phyloP scores from a whole-genome alignment of 53 echinoderm and acorn worm species.

The Arbacia lixula region DNA sequence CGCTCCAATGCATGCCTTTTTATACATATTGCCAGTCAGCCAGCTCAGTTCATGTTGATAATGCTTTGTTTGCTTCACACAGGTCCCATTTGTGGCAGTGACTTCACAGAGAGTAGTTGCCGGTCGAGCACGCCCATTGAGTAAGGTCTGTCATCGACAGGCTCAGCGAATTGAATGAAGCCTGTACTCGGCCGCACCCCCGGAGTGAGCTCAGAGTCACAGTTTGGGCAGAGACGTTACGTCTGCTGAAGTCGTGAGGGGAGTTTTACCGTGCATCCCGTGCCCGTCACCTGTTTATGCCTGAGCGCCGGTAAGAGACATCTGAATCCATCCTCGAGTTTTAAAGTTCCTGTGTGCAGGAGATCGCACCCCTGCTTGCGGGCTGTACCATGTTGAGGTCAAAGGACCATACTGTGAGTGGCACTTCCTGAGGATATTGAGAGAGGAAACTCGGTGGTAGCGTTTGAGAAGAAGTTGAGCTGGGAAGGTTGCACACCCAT shows the following conservation, averaged over 20 bases:
- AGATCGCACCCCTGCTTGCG: slow-evolving; percentile 42
- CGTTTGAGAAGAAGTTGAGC: slow-evolving; percentile 16
- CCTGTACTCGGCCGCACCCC: not conserved
- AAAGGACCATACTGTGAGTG: slow-evolving; percentile 54
- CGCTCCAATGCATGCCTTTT: not conserved
- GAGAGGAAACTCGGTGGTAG: slow-evolving; percentile 53
- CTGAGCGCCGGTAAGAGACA: too few species aligned
- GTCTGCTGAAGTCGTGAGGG: too few species aligned
- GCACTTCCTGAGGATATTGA: slow-evolving; percentile 63
- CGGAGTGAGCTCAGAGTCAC: too few species aligned
- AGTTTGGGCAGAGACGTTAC: too few species aligned
- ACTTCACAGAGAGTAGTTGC: slow-evolving; percentile 29
- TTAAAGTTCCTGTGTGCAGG: not conserved
- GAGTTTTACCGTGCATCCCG: too few species aligned
- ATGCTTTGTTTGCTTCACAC: slow-evolving; percentile 40
- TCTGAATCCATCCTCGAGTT: not conserved
- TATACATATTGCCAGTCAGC: not conserved
- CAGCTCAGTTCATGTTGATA: slow-evolving; percentile 44
- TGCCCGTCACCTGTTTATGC: not conserved
- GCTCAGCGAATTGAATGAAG: not conserved
- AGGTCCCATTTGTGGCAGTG: slow-evolving; percentile 47
- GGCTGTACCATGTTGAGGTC: slow-evolving; percentile 58
- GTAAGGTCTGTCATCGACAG: not conserved
- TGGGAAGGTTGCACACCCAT: slow-evolving; percentile 39
- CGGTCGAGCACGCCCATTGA: slow-evolving; percentile 21